Percentiles rank a stretch among this genome's conserved stretches.
phyloP scores from a whole-genome alignment of 1,140 invertebrate species.

The Caenorhabditis latens region DNA sequence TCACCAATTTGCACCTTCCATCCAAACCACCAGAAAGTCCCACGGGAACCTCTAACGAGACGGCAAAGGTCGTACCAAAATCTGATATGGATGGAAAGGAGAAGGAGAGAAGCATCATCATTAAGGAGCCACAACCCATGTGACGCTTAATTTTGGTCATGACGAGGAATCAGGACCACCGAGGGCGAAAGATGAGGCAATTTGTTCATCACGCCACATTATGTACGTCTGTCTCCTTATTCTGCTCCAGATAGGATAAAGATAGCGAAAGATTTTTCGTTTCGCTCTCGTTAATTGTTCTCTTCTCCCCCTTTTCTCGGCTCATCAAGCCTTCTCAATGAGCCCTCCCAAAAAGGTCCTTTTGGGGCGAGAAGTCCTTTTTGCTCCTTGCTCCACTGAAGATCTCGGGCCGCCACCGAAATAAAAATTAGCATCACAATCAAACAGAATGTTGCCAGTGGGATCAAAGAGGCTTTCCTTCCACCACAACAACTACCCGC shows the following conservation, averaged over 20 bases:
- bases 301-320: neutral
- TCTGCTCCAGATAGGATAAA: slow-evolving; percentile 31
- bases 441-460: neutral
- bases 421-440: slow-evolving; percentile 39
- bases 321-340: slow-evolving; percentile 33
- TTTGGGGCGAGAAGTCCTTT: neutral
- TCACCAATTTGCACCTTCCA: slow-evolving; percentile 32
- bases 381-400: neutral
- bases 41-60: slow-evolving; percentile 44
- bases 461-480: neutral
- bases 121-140: slow-evolving; percentile 23
- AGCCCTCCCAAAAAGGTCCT: neutral
- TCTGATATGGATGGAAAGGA: slow-evolving; percentile 14
- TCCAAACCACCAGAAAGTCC: neutral
- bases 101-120: slow-evolving; percentile 13
- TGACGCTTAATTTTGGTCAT: slow-evolving; percentile 47
- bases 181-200: slow-evolving; percentile 40
- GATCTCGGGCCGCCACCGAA: neutral
- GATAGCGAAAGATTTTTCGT: neutral
- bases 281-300: neutral
- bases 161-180: neutral
- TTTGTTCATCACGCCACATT: slow-evolving; percentile 55
- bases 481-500: neutral
- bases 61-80: slow-evolving; percentile 42
- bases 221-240: slow-evolving; percentile 6